Base-by-base conservation (phyloP, 2,888 invertebrate genomes). In the Agonopterix subpropinquella region DNA sequence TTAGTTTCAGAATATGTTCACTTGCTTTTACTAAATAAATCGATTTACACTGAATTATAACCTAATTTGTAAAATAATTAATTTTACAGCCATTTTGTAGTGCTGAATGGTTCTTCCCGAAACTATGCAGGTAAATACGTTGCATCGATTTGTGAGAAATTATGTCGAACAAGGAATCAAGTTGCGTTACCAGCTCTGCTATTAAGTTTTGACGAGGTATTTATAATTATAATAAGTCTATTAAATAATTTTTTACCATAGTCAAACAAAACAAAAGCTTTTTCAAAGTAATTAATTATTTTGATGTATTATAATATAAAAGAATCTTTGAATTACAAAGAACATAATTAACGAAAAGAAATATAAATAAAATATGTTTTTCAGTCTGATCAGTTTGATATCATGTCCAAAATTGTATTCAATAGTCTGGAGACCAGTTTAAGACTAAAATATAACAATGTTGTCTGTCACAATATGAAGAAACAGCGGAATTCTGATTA, bases 371-470 rank as follows among this genome's bases (percentile, higher is more conserved):
- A 18, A 18, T 28, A 5, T 28, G 7, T 28, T 28, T 28, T 28
- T 28, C 28, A 28, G 28, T 28, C 28, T 28, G 28, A 28, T 28
- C 28, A 28, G 28, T 28, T 28, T 28, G 28, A 28, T 28, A 7
- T 28, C 28, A 28, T 4, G 28, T 28, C 28, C 1, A 28, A 28
- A 28, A 28, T 28, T 1, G 28, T 28, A 28, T 28, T 77, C 49
- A 73, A 60, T 44, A 60, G 70, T 36, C 55, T 77, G 44, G 77
- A 77, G 58, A 64, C 53, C 2, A 70, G 73, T 54, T 58, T 77
- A 44, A 72, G 69, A 61, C 61, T 70, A 35, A 72, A 73, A 52
- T 61, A 70, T 44, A 61, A 56, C 36, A 73, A 67, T 50, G 64
- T 73, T 49, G 15, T 64, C 10, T 59, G 67, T 0, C 66, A 58